phyloP scores from a whole-genome alignment of 2,888 invertebrate genomes.

The Prenolepis imparis region DNA sequence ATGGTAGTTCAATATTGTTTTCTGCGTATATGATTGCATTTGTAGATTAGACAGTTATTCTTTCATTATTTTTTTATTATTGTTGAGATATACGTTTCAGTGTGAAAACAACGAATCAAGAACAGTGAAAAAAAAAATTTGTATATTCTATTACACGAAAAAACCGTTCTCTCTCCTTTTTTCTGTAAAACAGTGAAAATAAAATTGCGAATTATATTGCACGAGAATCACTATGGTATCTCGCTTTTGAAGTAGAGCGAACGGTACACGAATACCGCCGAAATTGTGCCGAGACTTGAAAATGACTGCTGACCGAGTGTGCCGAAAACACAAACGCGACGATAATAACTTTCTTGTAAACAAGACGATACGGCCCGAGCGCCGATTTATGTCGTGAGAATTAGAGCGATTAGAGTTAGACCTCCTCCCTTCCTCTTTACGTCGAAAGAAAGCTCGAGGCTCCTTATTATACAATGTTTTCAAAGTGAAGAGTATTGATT shows the following conservation, averaged over 20 bases:
- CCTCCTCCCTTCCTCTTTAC: neutral
- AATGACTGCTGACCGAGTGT: neutral
- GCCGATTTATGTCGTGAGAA: constrained; percentile 41
- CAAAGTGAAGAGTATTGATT: constrained; percentile 12
- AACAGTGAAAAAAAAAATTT: neutral
- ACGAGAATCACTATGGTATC: neutral
- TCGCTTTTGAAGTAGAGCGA: neutral
- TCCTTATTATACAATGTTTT: neutral
- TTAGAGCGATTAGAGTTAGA: constrained; percentile 58
- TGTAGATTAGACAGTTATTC: neutral
- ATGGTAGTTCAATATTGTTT: too few relatives aligned
- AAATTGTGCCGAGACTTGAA: constrained; percentile 53
- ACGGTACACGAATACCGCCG: neutral
- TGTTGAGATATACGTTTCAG: neutral
- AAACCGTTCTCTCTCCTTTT: neutral
- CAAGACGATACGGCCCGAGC: constrained; percentile 24
- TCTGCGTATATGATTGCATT: neutral
- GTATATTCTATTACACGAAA: neutral
- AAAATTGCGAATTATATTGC: neutral
- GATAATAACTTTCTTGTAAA: constrained; percentile 52
- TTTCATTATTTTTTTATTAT: neutral
- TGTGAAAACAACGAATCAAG: neutral
- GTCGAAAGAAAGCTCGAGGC: neutral
- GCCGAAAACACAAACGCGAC: constrained; percentile 50
- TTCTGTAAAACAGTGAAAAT: neutral